A percentile compares a stretch with the other conserved stretches of the same genome.
These are phyloP conservation scores for Pelecanus crispus DNA, from an alignment of 2,113 vertebrate genomes.

Conservation along the genomic window DNA sequence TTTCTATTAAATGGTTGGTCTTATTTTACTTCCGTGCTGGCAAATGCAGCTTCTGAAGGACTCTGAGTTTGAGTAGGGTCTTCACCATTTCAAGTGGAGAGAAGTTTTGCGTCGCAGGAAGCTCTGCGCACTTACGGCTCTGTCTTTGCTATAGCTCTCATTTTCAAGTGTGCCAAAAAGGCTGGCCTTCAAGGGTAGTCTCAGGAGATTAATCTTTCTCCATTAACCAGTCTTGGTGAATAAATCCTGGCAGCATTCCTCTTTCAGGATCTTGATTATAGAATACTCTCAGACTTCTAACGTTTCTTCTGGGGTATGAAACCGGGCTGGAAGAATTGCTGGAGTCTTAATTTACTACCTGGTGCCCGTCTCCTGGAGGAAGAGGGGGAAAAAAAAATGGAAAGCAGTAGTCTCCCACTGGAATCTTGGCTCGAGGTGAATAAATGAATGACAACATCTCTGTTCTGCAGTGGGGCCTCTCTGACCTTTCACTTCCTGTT, in stretches of 20 bases:
- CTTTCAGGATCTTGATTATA: background rate
- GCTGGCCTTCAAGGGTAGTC: background rate
- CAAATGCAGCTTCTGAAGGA: background rate
- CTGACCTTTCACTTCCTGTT: conserved; percentile 70
- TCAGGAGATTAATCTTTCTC: background rate
- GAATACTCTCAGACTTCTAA: background rate
- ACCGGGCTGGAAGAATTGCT: background rate
- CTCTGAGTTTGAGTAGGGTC: background rate
- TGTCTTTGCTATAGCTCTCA: background rate
- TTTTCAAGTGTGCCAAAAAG: background rate
- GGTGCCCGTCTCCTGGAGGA: background rate
- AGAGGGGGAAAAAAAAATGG: background rate
- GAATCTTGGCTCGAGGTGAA: conserved; percentile 45
- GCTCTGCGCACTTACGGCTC: background rate
- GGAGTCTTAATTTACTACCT: conserved; percentile 43
- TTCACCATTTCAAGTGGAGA: background rate
- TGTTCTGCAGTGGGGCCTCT: conserved; percentile 26
- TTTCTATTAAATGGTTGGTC: background rate
- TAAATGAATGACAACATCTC: conserved; percentile 42
- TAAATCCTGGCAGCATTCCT: background rate
- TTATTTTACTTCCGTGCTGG: background rate
- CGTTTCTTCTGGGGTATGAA: background rate
- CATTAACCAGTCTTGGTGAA: background rate
- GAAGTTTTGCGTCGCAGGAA: background rate
- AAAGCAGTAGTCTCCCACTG: conserved; percentile 60